These are phyloP conservation scores for Phalacrocorax carbo DNA, from an alignment of 2,113 vertebrate genomes.

Conservation along the genomic window DNA sequence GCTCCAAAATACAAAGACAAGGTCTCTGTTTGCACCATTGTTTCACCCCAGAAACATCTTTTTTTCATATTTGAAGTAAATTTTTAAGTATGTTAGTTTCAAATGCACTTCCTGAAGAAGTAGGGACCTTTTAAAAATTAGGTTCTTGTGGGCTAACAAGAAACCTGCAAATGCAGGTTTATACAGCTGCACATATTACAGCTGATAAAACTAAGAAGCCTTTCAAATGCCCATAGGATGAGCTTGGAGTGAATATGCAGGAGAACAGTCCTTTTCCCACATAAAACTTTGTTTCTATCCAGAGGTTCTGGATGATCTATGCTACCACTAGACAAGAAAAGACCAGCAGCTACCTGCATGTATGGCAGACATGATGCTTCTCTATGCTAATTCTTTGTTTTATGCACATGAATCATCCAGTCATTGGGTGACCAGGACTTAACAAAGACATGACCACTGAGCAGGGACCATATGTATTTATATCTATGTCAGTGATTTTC, in stretches of 20 bases:
- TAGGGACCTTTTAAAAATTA: neutral
- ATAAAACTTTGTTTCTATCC: neutral
- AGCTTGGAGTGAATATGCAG: neutral
- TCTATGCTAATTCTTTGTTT: neutral
- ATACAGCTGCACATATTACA: neutral
- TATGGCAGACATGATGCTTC: rapidly evolving
- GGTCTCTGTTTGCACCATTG: neutral
- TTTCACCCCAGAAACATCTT: neutral
- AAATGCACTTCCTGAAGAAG: constrained; percentile 18
- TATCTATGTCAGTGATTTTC: neutral
- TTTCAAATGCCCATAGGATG: neutral
- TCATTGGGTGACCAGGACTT: neutral
- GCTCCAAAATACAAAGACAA: neutral
- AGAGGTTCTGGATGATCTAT: neutral
- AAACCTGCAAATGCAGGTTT: neutral
- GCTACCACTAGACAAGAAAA: neutral
- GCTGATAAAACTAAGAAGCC: neutral
- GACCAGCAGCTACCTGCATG: neutral
- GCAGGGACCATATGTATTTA: neutral
- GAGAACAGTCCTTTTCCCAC: neutral
- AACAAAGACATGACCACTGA: neutral
- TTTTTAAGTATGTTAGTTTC: neutral
- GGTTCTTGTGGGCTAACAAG: neutral
- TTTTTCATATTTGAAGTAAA: constrained; percentile 1
- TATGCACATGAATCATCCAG: neutral